A percentile compares a stretch with the other conserved stretches of the same genome.
phyloP scores from a whole-genome alignment of 2,113 vertebrate species.

The Chitala chitala region DNA sequence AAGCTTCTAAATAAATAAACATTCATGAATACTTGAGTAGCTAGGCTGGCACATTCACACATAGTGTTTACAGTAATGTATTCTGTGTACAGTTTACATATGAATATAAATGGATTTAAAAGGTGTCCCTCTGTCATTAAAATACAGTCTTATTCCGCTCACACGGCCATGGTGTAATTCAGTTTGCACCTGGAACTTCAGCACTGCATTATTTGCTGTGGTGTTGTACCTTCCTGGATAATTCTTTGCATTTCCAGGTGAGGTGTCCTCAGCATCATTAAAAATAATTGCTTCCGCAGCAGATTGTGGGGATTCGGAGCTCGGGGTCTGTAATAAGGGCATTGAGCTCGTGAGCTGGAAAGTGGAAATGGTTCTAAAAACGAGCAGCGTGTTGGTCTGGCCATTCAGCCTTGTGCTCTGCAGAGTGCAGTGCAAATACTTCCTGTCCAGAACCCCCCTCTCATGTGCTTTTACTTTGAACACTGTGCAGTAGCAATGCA shows the following conservation, averaged over 20 bases:
- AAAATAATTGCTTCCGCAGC: conserved; percentile 3
- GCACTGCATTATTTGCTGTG: neutral
- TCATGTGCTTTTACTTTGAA: neutral
- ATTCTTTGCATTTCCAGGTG: neutral
- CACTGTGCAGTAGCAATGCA: neutral
- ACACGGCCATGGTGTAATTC: neutral
- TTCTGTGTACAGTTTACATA: neutral
- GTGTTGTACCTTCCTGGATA: too few species aligned
- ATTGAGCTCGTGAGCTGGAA: too few species aligned
- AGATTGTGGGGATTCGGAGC: neutral
- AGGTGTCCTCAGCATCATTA: neutral
- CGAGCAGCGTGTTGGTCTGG: neutral
- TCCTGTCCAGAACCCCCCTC: neutral
- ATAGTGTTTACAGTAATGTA: neutral
- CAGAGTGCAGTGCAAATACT: neutral
- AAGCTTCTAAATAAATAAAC: conserved; percentile 20
- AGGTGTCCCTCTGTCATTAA: neutral
- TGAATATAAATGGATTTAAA: neutral
- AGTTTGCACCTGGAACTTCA: neutral
- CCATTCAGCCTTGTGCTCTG: neutral
- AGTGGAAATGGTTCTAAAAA: neutral
- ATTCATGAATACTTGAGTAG: conserved; percentile 11
- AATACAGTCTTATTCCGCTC: neutral
- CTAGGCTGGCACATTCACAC: neutral
- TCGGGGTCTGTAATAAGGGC: neutral